Evolutionary conservation across 2,113 vertebrate species (phyloP).

Genomic region (Ivindomyrus marchei): DNA sequence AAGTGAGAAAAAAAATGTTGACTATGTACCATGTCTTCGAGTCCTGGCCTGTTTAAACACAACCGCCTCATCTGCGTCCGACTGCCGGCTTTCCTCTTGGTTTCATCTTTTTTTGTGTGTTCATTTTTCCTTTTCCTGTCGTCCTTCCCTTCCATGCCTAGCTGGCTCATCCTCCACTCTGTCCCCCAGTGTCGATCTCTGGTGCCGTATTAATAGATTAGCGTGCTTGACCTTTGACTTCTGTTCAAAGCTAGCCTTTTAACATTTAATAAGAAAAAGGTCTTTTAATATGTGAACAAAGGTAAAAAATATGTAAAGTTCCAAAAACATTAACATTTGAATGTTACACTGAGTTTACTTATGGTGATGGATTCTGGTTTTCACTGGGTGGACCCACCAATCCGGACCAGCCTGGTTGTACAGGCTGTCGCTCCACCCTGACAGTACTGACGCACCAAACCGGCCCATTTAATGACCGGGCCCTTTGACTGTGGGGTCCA

Average conservation of each 20-base stretch:
- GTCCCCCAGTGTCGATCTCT: not conserved
- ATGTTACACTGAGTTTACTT: not conserved
- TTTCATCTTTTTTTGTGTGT: not conserved
- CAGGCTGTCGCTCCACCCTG: not conserved
- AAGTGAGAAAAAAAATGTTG: not conserved
- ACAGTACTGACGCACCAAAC: not conserved
- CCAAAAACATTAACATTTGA: not conserved
- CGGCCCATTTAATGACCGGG: not conserved
- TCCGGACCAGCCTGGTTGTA: not conserved
- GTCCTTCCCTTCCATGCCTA: not conserved
- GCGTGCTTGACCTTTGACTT: not conserved
- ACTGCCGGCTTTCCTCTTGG: not conserved
- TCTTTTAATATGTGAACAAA: not conserved
- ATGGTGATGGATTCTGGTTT: not conserved
- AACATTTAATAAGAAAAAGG: not conserved
- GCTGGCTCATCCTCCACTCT: not conserved
- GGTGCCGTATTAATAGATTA: not conserved
- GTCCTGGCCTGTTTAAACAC: not conserved
- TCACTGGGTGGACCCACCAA: not conserved
- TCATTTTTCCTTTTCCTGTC: not conserved
- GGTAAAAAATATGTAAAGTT: not conserved
- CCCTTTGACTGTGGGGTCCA: not conserved
- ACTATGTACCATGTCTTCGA: not conserved
- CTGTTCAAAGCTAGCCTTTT: not conserved
- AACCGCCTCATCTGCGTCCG: not conserved